Base-by-base conservation (phyloP, 2,888 invertebrate species). In the Eupithecia pulchellata region DNA sequence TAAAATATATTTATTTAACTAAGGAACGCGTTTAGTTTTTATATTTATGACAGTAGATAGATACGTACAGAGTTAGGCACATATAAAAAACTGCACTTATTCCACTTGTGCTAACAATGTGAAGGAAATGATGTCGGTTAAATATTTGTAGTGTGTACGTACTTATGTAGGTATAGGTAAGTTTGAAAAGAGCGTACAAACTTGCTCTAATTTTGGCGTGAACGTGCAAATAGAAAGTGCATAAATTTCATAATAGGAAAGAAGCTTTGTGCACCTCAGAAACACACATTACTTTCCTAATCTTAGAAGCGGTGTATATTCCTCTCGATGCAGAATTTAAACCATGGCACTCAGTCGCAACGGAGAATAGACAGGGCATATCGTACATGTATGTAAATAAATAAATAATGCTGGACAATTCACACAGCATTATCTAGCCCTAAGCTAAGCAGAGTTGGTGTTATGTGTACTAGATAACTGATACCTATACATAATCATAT, bases 61-160 rank as follows among this genome's bases (percentile, higher is more conserved):
- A 34, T 13, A 27, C 9, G 8, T 25, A 29, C 42, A 8, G n/a
- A 42, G n/a, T n/a, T 9, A n/a, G n/a, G n/a, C n/a, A 42, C 30
- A 4, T 30, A 30, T 30, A 9, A 42, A 36, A 42, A 14, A 64
- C n/a, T 29, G 17, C 4, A 42, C 36, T 60, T 66, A 52, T 64
- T 67, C 32, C 78, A 76, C 72, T 76, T 78, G 78, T 71, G 58
- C 66, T 68, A 75, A 78, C 69, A 78, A 57, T 58, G 63, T 42
- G 64, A 71, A 76, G 70, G 64, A 72, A 76, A 73, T 67, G 64
- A 64, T 75, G 75, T 70, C 74, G 68, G 68, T 68, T 64, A 76
- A 74, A 76, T 65, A 78, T 68, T 73, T 62, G 61, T 62, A 55
- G 66, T 68, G 25, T 30, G 13, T 25, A 52, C 11, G 52, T 20